These are phyloP conservation scores for Balanococcus diminutus DNA, from an alignment of 2,888 invertebrate genomes.

Conservation along the genomic window DNA sequence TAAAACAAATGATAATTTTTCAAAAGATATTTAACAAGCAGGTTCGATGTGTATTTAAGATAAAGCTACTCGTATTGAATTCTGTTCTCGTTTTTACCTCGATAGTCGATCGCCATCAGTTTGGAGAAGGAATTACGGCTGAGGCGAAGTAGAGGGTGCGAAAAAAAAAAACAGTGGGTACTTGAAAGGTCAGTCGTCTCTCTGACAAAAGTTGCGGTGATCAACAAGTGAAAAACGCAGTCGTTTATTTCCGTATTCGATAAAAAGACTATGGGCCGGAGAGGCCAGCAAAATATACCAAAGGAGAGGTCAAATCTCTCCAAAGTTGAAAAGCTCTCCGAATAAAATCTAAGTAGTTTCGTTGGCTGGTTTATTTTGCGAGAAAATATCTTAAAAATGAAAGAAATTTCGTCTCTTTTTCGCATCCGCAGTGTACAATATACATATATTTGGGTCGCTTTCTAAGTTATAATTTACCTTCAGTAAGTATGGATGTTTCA, in stretches of 20 bases:
- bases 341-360: background rate
- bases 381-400: background rate
- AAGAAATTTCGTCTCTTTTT: background rate
- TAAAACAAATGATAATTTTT: background rate
- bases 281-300: background rate
- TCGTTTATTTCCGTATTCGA: slow-evolving; percentile 36
- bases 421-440: background rate
- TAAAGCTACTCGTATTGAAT: slow-evolving; percentile 13
- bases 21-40: slow-evolving; percentile 25
- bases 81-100: slow-evolving; percentile 5
- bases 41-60: slow-evolving; percentile 7
- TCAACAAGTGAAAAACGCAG: slow-evolving; percentile 28
- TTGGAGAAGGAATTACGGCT: too few relatives aligned
- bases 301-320: background rate
- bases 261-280: background rate
- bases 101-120: background rate
- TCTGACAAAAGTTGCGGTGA: slow-evolving; percentile 13
- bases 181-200: background rate
- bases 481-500: background rate
- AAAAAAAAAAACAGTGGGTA: slow-evolving; percentile 7
- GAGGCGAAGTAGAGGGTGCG: background rate
- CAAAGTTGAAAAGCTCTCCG: background rate
- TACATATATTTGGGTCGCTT: background rate
- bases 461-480: too few relatives aligned
- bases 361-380: background rate